Percentiles rank a stretch among this genome's conserved stretches.
Evolutionary conservation across 1,140 invertebrate genomes (phyloP).

Genomic region (Lasioglossum baleicum): DNA sequence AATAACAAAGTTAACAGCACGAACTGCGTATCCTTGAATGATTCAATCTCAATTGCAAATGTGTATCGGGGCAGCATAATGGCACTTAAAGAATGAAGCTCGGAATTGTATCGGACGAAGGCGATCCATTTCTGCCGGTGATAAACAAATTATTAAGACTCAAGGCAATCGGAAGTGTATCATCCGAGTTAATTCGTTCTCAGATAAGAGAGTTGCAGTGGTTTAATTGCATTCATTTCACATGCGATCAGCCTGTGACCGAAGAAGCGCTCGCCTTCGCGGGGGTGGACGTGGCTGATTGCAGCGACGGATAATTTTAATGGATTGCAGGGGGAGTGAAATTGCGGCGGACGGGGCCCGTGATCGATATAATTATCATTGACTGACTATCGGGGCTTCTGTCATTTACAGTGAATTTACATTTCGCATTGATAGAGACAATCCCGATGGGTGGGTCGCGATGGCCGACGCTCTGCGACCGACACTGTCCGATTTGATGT

Average conservation of each 20-base stretch:
- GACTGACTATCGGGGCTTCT: conserved; percentile 33
- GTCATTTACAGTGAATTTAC: conserved; percentile 49
- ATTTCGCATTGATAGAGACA: conserved; percentile 36
- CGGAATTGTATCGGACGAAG: too few species aligned
- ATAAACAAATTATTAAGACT: background rate
- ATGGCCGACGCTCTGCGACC: background rate
- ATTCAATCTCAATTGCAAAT: too few species aligned
- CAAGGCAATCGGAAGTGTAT: background rate
- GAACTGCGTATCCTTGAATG: too few species aligned
- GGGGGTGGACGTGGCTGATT: background rate
- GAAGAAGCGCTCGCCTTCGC: conserved; percentile 4
- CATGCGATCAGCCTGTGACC: background rate
- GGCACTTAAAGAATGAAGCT: too few species aligned
- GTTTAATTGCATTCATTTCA: conserved; percentile 5
- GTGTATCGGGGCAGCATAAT: too few species aligned
- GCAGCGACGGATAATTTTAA: conserved; percentile 27
- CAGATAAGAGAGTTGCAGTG: background rate
- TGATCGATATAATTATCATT: conserved; percentile 39
- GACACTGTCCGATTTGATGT: conserved; percentile 16
- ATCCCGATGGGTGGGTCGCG: conserved; percentile 12
- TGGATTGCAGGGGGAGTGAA: conserved; percentile 29
- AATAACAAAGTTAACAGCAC: too few species aligned
- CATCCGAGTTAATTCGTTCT: background rate
- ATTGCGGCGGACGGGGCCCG: background rate
- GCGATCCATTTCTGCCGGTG: background rate